phyloP scores from a whole-genome alignment of 2,888 invertebrate species.

The Andrena hattorfiana region DNA sequence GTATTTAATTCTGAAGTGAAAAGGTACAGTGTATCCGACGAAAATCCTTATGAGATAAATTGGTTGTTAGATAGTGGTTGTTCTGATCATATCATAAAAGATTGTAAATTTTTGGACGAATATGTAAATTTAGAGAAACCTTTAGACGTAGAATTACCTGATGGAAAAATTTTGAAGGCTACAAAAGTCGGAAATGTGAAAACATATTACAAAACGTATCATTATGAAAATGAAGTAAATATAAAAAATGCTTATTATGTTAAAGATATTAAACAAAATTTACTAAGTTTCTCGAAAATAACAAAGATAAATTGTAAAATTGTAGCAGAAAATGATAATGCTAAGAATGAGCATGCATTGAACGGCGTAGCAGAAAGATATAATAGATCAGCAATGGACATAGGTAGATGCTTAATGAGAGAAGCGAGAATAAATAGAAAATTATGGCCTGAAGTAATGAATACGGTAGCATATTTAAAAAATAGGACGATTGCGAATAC shows the following conservation, averaged over 20 bases:
- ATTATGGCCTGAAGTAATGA: too few species aligned
- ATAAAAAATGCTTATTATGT: constrained; percentile 41
- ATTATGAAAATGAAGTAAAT: constrained; percentile 24
- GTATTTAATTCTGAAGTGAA: too few species aligned
- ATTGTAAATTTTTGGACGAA: background rate
- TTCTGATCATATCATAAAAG: constrained; percentile 11
- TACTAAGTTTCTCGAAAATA: constrained; percentile 57
- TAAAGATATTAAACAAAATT: constrained; percentile 56
- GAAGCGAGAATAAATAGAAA: too few species aligned
- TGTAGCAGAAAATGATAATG: too few species aligned
- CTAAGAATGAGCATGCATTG: too few species aligned
- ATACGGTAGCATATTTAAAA: too few species aligned
- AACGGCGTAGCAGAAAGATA: too few species aligned
- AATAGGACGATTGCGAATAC: too few species aligned
- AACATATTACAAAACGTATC: constrained; percentile 40
- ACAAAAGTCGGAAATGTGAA: constrained; percentile 54
- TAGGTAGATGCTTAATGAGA: too few species aligned
- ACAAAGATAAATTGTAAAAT: too few species aligned
- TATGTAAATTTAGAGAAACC: constrained; percentile 30
- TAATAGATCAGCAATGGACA: too few species aligned
- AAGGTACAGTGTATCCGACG: too few species aligned
- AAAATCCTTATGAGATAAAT: background rate
- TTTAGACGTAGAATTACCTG: constrained; percentile 52
- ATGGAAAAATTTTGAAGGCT: constrained; percentile 57
- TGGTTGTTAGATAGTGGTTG: constrained; percentile 18